Conservation (phyloP, 1,140 invertebrate genomes). For the Lineus longissimus region DNA sequence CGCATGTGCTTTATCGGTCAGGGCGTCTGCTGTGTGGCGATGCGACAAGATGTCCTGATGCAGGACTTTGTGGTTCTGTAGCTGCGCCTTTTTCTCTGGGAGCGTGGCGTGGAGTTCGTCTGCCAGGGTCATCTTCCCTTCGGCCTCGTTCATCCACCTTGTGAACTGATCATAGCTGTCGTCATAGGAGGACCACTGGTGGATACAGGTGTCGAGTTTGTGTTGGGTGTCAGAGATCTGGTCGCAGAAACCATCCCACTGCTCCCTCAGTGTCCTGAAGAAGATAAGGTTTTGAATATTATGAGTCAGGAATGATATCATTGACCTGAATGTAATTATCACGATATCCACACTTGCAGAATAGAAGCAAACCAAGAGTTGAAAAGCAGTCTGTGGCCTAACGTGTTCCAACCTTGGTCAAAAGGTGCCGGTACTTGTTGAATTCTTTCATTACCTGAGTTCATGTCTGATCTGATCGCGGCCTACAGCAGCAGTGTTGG, state of each 20-base stretch:
- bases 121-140: conserved; percentile 84
- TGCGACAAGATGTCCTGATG: conserved; percentile 94
- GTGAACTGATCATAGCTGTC: conserved; percentile 73
- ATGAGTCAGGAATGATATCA: no score
- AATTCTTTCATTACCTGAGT: conserved; percentile 60
- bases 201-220: conserved; percentile 80
- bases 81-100: conserved; percentile 88
- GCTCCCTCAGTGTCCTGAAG: conserved; percentile 67
- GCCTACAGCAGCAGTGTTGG: conserved; percentile 88
- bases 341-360: no score
- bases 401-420: no score
- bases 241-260: conserved; percentile 69
- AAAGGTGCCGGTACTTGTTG: no score
- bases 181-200: conserved; percentile 53
- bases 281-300: not conserved
- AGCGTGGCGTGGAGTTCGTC: conserved; percentile 84
- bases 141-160: conserved; percentile 87
- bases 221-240: conserved; percentile 76
- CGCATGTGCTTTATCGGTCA: conserved; percentile 86
- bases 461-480: conserved; percentile 87
- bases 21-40: conserved; percentile 80
- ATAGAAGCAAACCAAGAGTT: no score
- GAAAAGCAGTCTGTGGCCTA: no score
- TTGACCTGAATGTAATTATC: no score
- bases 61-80: conserved; percentile 85